Conservation (phyloP, 2,113 vertebrate genomes). For the Emydocephalus ijimae region DNA sequence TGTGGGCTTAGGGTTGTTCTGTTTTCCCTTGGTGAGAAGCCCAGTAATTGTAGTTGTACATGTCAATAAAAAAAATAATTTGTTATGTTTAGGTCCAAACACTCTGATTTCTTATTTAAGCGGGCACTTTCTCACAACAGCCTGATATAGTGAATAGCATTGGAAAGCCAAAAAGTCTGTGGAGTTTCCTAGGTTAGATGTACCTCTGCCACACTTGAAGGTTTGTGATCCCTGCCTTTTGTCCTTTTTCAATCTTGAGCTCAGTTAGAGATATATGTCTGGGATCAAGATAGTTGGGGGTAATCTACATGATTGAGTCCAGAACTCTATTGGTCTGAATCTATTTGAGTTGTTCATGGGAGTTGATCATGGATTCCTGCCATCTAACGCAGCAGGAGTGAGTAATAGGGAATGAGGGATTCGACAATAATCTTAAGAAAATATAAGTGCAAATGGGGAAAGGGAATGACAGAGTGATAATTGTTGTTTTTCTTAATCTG, state of each 20-base stretch:
- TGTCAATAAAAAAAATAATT: background rate
- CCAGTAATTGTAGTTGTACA: background rate
- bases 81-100: background rate
- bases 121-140: background rate
- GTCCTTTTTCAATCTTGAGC: background rate
- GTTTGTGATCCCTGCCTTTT: background rate
- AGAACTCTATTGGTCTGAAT: background rate
- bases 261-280: background rate
- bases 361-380: no score
- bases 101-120: background rate
- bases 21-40: background rate
- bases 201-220: background rate
- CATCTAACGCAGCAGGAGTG: background rate
- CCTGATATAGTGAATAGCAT: background rate
- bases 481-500: background rate
- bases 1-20: background rate
- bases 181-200: background rate
- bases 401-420: background rate
- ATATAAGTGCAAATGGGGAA: background rate
- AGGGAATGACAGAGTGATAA: background rate
- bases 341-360: background rate
- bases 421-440: background rate
- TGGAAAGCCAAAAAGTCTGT: background rate
- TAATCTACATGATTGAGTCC: background rate
- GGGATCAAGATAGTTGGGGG: background rate